Evolutionary conservation across 2,113 vertebrate species (phyloP).

Genomic region (Equus przewalskii): DNA sequence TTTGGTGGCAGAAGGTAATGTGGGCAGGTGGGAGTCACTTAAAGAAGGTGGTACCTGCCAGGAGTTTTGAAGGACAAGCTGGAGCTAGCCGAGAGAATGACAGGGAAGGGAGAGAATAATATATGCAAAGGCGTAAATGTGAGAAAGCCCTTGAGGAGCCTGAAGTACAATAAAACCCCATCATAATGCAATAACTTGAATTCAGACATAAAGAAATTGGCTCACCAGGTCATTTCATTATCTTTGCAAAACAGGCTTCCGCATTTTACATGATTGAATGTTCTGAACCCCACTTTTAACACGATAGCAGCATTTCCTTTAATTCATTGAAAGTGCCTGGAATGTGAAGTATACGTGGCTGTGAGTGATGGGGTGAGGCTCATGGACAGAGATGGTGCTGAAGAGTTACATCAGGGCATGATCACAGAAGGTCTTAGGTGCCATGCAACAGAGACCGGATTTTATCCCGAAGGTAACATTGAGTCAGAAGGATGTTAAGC

Average conservation of each 20-base stretch:
- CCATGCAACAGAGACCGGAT: background rate
- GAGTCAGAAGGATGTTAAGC: background rate
- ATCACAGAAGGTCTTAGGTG: background rate
- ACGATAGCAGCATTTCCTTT: background rate
- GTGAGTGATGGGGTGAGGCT: background rate
- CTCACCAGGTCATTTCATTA: slow-evolving; percentile 70
- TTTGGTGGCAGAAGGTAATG: background rate
- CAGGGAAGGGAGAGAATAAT: slow-evolving; percentile 22
- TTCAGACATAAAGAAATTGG: slow-evolving; percentile 59
- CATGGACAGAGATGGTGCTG: background rate
- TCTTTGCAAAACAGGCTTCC: slow-evolving; percentile 59
- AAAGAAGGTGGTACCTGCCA: background rate
- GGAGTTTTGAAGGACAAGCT: slow-evolving; percentile 64
- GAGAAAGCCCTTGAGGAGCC: slow-evolving; percentile 52
- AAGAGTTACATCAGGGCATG: background rate
- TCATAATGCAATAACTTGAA: slow-evolving; percentile 56
- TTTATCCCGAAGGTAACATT: background rate
- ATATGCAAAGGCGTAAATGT: slow-evolving; percentile 58
- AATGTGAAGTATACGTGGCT: background rate
- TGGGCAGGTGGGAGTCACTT: background rate
- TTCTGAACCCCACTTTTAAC: slow-evolving; percentile 13
- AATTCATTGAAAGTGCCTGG: background rate
- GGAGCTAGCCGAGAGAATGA: background rate
- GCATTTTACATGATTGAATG: slow-evolving; percentile 34
- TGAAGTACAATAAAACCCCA: slow-evolving; percentile 53